Evolutionary conservation across 2,888 invertebrate species (phyloP).

Genomic region (Protophormia terraenovae): DNA sequence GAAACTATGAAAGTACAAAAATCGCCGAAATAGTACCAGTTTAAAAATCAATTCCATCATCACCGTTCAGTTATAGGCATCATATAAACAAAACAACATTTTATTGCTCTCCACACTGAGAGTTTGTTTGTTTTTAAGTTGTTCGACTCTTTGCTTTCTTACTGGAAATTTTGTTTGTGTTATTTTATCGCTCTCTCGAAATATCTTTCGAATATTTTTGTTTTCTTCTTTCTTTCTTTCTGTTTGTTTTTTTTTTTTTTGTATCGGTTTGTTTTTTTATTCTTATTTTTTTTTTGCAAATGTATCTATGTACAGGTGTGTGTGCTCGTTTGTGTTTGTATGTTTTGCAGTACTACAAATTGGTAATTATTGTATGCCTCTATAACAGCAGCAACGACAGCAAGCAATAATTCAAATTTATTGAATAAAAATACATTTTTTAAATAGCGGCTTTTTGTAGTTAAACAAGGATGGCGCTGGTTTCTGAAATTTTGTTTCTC

Average conservation of each 20-base stretch:
- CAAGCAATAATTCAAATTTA: conserved; percentile 31
- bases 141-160: conserved; percentile 12
- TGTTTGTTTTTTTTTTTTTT: not conserved
- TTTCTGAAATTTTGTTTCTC: not conserved
- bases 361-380: not conserved
- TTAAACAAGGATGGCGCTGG: conserved; percentile 31
- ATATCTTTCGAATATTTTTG: not conserved
- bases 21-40: not conserved
- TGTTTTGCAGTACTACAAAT: conserved; percentile 8
- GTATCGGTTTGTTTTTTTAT: not conserved
- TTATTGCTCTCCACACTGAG: conserved; percentile 18
- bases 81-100: conserved; percentile 37
- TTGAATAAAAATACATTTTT: not conserved
- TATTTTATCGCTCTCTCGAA: conserved; percentile 1
- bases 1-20: conserved; percentile 15
- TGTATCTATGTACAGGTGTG: not conserved
- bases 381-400: not conserved
- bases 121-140: conserved; percentile 33
- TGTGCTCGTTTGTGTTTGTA: not conserved
- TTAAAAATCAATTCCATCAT: not conserved
- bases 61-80: conserved; percentile 12
- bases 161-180: conserved; percentile 6
- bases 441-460: conserved; percentile 50
- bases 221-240: not conserved
- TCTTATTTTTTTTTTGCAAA: conserved; percentile 9